phyloP scores from a whole-genome alignment of 2,888 invertebrate species.

The Drosophila borborema region DNA sequence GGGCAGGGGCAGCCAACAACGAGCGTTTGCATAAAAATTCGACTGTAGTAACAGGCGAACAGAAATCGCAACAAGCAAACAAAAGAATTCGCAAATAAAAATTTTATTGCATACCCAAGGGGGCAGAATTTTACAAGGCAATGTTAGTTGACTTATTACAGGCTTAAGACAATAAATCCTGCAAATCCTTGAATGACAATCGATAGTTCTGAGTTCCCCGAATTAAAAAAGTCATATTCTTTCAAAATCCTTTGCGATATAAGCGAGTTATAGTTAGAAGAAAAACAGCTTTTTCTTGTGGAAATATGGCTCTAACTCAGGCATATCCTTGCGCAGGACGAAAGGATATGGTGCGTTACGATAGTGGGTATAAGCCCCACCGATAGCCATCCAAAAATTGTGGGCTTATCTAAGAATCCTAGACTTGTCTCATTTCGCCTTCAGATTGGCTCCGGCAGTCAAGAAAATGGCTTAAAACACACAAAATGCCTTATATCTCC shows the following conservation, averaged over 20 bases:
- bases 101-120: background rate
- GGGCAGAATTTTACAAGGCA: background rate
- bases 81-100: background rate
- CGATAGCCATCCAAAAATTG: background rate
- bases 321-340: background rate
- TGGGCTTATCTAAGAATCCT: background rate
- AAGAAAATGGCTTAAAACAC: background rate
- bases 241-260: background rate
- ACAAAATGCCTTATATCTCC: background rate
- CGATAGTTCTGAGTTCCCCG: background rate
- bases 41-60: constrained; percentile 2
- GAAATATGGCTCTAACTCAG: background rate
- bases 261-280: background rate
- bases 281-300: background rate
- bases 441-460: background rate
- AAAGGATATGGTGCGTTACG: background rate
- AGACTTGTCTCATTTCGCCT: background rate
- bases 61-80: background rate
- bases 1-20: background rate
- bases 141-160: background rate
- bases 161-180: background rate
- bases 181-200: background rate
- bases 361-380: background rate
- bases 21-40: background rate
- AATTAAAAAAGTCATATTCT: background rate